Percentiles rank a stretch among this genome's conserved stretches.
Evolutionary conservation across 2,113 vertebrate species (phyloP).

Genomic region (Silurus asotus): DNA sequence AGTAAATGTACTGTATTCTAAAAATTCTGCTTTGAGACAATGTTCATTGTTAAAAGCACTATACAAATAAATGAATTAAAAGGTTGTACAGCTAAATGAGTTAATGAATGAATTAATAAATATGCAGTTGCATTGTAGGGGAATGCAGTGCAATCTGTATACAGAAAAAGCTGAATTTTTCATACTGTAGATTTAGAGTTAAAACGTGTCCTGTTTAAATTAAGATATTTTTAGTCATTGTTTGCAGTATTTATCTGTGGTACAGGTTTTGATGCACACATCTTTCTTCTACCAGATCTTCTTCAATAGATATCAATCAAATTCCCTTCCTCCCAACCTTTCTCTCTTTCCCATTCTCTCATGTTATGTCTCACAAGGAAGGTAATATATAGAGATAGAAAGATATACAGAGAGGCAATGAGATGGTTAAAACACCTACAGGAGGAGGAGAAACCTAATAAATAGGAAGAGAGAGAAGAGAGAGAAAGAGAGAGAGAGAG

Average conservation of each 20-base stretch:
- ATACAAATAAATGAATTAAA: no score
- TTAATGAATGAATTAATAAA: no score
- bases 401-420: slow-evolving; percentile 17
- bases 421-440: slow-evolving; percentile 27
- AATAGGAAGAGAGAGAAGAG: not conserved
- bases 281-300: not conserved
- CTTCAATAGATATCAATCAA: not conserved
- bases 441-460: not conserved
- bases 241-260: not conserved
- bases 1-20: no score
- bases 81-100: no score
- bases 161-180: no score
- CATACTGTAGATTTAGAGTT: no score
- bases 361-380: not conserved
- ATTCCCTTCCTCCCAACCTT: no score
- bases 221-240: not conserved
- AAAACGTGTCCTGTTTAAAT: not conserved
- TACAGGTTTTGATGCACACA: not conserved
- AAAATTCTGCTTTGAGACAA: no score
- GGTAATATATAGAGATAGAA: not conserved
- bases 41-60: no score
- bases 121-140: no score
- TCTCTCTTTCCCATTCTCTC: not conserved
- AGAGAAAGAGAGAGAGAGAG: not conserved
- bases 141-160: no score